phyloP scores from a whole-genome alignment of 2,113 vertebrate species.

The mouse (Mus musculus) region GRCm39 chr15:12812001-12812500 shows the following conservation, averaged over 20 bases:
- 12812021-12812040: slow-evolving; percentile 94
- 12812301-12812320: neutral
- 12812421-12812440: neutral
- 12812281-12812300: neutral
- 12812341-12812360: neutral
- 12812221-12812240: neutral
- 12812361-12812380: neutral
- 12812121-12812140: slow-evolving; percentile 97
- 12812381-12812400: neutral
- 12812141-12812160: slow-evolving; percentile 98
- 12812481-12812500: neutral
- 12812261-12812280: neutral
- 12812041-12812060: slow-evolving; percentile 90
- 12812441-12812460: neutral
- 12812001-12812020: slow-evolving; percentile 86
- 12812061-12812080: slow-evolving; percentile 87
- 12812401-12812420: neutral
- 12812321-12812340: neutral
- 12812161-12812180: slow-evolving; percentile 39
- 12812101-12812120: slow-evolving; percentile 95
- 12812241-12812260: neutral
- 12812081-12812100: slow-evolving; percentile 91
- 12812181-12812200: neutral
- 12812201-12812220: neutral
- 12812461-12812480: neutral